phyloP scores from a whole-genome alignment of 2,113 vertebrate genomes.

The Neotoma lepida region DNA sequence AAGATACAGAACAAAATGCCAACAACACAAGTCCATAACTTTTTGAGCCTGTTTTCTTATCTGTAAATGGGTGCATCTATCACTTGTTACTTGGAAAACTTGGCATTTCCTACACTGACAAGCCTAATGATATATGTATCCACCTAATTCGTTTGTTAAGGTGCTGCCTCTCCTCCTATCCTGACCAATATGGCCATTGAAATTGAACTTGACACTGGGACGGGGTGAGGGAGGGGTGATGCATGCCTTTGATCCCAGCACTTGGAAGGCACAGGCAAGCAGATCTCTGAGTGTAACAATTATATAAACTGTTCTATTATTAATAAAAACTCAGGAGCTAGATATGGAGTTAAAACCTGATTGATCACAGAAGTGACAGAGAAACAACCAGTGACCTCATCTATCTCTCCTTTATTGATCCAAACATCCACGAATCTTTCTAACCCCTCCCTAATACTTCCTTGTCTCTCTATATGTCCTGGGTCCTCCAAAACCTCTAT shows the following conservation, averaged over 20 bases:
- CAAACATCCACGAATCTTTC: no score
- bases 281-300: not conserved
- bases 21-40: not conserved
- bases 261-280: not conserved
- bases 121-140: slow-evolving; percentile 17
- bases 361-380: no score
- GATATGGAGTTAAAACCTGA: no score
- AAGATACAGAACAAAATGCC: slow-evolving; percentile 53
- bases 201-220: not conserved
- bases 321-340: no score
- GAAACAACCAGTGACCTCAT: no score
- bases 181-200: not conserved
- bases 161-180: not conserved
- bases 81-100: slow-evolving; percentile 42
- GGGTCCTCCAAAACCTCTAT: no score
- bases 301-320: no score
- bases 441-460: no score
- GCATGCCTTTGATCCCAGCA: not conserved
- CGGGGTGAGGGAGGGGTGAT: not conserved
- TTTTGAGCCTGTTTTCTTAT: not conserved
- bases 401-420: no score
- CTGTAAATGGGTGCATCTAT: not conserved
- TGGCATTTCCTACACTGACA: slow-evolving; percentile 25
- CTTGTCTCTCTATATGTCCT: no score
- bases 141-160: not conserved